phyloP scores from a whole-genome alignment of 1,140 invertebrate species.

The Caenorhabditis remanei region DNA sequence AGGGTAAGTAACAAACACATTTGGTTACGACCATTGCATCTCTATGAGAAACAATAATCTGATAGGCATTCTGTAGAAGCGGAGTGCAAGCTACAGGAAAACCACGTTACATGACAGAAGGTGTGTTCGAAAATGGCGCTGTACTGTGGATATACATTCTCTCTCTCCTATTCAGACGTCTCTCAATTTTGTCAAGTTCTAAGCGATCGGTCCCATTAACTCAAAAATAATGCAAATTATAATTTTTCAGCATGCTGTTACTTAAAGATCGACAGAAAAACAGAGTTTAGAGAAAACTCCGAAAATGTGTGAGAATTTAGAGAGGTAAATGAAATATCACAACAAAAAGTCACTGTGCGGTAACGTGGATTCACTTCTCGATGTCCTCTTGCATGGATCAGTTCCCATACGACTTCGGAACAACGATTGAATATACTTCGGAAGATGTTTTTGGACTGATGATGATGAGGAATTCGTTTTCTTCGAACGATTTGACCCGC shows the following conservation, averaged over 20 bases:
- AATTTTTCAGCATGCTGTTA: not conserved
- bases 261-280: not conserved
- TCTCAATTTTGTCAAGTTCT: too few relatives aligned
- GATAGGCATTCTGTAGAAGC: slow-evolving; percentile 29
- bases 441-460: slow-evolving; percentile 76
- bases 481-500: slow-evolving; percentile 75
- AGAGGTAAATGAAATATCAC: slow-evolving; percentile 29
- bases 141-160: too few relatives aligned
- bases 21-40: not conserved
- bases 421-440: slow-evolving; percentile 76
- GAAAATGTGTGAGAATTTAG: not conserved
- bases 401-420: slow-evolving; percentile 77
- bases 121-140: not conserved
- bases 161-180: too few relatives aligned
- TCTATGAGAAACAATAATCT: not conserved
- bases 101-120: slow-evolving; percentile 41
- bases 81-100: slow-evolving; percentile 8
- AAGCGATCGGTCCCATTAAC: too few relatives aligned
- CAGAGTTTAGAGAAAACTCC: slow-evolving; percentile 1
- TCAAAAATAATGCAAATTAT: not conserved
- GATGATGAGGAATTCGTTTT: slow-evolving; percentile 73
- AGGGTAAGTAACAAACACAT: slow-evolving; percentile 43
- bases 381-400: slow-evolving; percentile 77
- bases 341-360: slow-evolving; percentile 56
- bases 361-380: slow-evolving; percentile 62